Base-by-base conservation (phyloP, 2,888 invertebrate species). In the Tetranychus piercei region DNA sequence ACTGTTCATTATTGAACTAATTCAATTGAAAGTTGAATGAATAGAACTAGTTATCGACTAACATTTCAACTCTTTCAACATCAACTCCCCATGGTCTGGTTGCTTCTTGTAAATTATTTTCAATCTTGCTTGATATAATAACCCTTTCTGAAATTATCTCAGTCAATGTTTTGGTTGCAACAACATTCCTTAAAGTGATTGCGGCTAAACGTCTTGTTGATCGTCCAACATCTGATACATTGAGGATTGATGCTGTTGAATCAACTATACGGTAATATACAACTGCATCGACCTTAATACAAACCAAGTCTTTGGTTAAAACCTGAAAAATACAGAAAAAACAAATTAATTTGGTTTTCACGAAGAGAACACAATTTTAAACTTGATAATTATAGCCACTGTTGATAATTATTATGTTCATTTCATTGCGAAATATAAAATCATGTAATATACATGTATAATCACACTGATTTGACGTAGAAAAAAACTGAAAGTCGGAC, bases 141-240 rank as follows among this genome's bases (percentile, higher is more conserved):
- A 94, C 94, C 77, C 97, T 87, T 82, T 97, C 96, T 82, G 93
- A 92, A 74, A 97, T 87, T 80, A 99, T 95, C 85, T 97, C 96
- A 80, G 95, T 91, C 78, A 99, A 87, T 75, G 92, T 93, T 79
- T 94, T 87, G 74, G 95, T 97, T 77, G 97, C 97, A 88, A 97
- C 90, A 78, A 94, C 94, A 83, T 96, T 82, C 73, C 83, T 77
- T n/a, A 83, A 77, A 8, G 82, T 83, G 20, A 81, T 82, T 78
- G 85, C 84, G 18, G 85, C 85, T 79, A 96, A 85, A 18, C 95
- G 87, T 78, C 93, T 86, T 69, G 95, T 96, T n/a, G 78, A 78
- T 34, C 77, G 76, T 9, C 77, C 77, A 73, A 78, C 79, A 82
- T 97, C 94, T 83, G 96, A 95, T 71, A 97, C 95, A 83, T 97